Evolutionary conservation across 2,113 vertebrate species (phyloP).

Genomic region (Elaphurus davidianus): DNA sequence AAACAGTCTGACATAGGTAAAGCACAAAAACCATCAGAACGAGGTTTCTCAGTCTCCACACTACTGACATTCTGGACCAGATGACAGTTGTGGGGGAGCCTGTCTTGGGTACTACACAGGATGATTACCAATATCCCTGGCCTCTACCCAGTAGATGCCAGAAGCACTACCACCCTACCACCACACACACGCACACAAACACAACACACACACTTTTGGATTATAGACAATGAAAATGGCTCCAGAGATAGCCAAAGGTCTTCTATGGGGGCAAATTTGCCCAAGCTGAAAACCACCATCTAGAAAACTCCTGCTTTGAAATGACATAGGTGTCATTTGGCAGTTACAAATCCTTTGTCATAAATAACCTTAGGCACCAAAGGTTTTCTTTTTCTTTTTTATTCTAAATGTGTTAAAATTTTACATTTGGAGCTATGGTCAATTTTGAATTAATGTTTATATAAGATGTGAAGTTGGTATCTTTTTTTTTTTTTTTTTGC

Average conservation of each 20-base stretch:
- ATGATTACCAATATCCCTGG: no score
- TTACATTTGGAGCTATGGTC: background rate
- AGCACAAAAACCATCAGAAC: background rate
- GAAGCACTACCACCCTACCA: background rate
- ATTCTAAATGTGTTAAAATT: background rate
- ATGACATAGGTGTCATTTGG: background rate
- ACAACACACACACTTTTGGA: background rate
- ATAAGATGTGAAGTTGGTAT: background rate
- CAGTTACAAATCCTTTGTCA: background rate
- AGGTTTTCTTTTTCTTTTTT: background rate
- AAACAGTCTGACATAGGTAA: background rate
- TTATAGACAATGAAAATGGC: background rate
- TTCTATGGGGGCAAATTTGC: background rate
- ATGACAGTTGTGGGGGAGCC: rapidly evolving
- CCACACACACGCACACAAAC: background rate
- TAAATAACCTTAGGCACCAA: background rate
- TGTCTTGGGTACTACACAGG: rapidly evolving
- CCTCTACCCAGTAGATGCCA: background rate
- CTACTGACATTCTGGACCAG: background rate
- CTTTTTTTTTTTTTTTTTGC: background rate
- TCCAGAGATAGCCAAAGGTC: background rate
- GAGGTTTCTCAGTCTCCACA: background rate
- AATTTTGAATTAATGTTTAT: background rate
- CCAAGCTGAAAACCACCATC: background rate
- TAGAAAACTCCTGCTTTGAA: background rate